Evolutionary conservation across 2,797 vertebrate species (phyloP), one percentile per base, ranked within the genome.

Genomic region (Xiphophorus birchmanni): DNA sequence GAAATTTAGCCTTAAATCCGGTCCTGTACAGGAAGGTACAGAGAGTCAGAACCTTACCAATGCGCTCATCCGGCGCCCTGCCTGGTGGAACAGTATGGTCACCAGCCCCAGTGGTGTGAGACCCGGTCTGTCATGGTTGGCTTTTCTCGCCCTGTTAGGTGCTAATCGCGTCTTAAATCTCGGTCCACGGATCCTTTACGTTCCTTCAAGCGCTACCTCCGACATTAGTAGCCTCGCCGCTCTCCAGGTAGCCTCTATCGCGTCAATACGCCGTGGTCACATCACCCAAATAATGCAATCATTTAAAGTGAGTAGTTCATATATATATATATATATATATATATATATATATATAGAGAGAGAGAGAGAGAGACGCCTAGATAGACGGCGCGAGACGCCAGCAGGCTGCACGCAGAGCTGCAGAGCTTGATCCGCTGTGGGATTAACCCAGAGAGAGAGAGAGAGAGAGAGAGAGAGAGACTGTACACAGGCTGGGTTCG

Each of bases 361-460:
- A 44, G 1, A 45, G 12, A 45, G 50, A 71, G 65, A 48, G 72
- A 79, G 73, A 4, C 65, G 18, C 18, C 5, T 12, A 37, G 81
- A 21, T 63, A n/a, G 58, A 17, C 79, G 48, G 83, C 73, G 86
- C n/a, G 79, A 80, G 81, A 77, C 85, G 73, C 77, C 21, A 54
- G 48, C 82, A 85, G 85, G 69, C 88, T 85, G 89, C 60, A 63
- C 48, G 48, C 48, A 45, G 69, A 86, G 90, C 84, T 73, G 80
- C 83, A 87, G 87, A 89, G 86, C 90, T 72, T 88, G 90, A 94
- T 94, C 93, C 89, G 73, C 89, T 75, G 84, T 82, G 92, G 93
- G 94, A 94, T 95, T 94, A 94, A 93, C 81, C 76, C 12, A 47
- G 12, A 47, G 3, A 47, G 12, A 15, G 12, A 47, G 45, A 47